phyloP scores from a whole-genome alignment of 2,797 vertebrate species.

The Melanotaenia boesemani region DNA sequence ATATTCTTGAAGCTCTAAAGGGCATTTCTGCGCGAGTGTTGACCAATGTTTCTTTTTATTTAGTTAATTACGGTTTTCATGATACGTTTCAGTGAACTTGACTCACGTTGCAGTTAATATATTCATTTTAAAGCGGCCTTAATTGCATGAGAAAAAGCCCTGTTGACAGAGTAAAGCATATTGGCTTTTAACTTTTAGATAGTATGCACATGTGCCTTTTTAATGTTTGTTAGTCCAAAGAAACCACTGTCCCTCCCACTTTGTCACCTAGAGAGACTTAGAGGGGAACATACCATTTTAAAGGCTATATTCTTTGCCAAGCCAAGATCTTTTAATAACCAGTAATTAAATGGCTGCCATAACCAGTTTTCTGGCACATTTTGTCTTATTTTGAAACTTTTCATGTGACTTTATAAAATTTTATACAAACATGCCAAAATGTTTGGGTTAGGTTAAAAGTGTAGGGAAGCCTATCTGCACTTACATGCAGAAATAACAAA shows the following conservation, averaged over 20 bases:
- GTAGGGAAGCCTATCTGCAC: not conserved
- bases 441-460: not conserved
- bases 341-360: not conserved
- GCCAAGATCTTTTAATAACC: not conserved
- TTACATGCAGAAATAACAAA: no score
- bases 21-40: not conserved
- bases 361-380: not conserved
- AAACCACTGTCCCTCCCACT: not conserved
- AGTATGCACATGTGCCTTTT: not conserved
- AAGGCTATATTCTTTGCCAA: not conserved
- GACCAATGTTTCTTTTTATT: not conserved
- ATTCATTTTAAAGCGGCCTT: not conserved
- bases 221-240: not conserved
- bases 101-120: not conserved
- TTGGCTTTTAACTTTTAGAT: not conserved
- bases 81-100: not conserved
- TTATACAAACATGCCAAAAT: not conserved
- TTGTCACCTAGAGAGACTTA: not conserved
- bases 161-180: not conserved
- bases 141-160: not conserved
- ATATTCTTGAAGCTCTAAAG: constrained; percentile 7
- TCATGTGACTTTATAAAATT: not conserved
- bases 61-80: not conserved
- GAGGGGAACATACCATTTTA: not conserved
- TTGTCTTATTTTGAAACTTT: not conserved